Conservation (phyloP, 1,140 invertebrate genomes). For the Caerostris extrusa region DNA sequence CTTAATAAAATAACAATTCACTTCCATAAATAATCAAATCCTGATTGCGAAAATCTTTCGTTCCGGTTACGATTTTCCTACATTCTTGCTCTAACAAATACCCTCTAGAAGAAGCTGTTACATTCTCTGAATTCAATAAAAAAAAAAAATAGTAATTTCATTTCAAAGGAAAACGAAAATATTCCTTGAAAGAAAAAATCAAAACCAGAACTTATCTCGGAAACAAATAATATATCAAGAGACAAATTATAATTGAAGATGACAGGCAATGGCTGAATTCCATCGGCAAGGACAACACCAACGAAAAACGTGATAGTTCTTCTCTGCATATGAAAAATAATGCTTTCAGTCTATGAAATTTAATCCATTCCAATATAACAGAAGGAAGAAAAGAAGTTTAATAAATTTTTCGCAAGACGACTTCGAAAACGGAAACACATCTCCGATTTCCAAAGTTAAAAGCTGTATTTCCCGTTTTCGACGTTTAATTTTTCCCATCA, state of each 20-base stretch:
- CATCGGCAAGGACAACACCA: not conserved
- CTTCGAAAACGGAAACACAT: not conserved
- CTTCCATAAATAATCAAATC: too few relatives aligned
- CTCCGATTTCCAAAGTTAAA: constrained; percentile 45
- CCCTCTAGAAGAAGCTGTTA: too few relatives aligned
- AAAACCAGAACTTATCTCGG: not conserved
- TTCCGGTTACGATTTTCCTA: too few relatives aligned
- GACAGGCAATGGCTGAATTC: constrained; percentile 40
- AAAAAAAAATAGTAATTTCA: too few relatives aligned
- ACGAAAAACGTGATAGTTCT: constrained; percentile 10
- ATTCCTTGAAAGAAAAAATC: not conserved
- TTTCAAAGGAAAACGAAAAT: too few relatives aligned
- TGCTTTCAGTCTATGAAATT: too few relatives aligned
- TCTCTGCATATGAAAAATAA: not conserved
- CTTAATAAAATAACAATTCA: too few relatives aligned
- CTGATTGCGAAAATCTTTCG: too few relatives aligned
- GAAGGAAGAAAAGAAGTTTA: constrained; percentile 13
- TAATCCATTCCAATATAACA: not conserved
- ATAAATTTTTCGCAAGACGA: constrained; percentile 9
- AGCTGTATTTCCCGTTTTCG: not conserved
- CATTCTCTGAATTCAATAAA: too few relatives aligned
- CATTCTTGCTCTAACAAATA: too few relatives aligned
- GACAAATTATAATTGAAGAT: constrained; percentile 56
- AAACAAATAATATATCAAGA: constrained; percentile 42
- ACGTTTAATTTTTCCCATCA: not conserved